Conservation (phyloP, 2,888 invertebrate species). For the Caenorhabditis macrosperma region DNA sequence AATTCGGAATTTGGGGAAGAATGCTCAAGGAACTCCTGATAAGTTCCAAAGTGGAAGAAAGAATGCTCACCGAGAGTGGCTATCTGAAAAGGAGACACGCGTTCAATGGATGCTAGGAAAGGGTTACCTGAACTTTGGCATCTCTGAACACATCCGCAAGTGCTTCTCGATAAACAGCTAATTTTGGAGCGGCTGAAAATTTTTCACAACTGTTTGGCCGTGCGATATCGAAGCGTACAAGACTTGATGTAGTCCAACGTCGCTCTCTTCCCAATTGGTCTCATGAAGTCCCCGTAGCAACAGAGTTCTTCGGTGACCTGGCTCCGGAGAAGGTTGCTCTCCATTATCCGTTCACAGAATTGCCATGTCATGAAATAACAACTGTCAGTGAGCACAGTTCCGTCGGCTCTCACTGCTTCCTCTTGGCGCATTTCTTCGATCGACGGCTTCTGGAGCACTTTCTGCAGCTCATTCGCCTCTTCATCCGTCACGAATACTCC, state of each 20-base stretch:
- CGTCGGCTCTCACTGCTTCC: conserved; percentile 72
- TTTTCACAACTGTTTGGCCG: neutral
- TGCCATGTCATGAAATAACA: conserved; percentile 64
- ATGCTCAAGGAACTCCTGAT: conserved; percentile 54
- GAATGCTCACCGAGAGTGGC: conserved; percentile 49
- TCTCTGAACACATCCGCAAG: conserved; percentile 2
- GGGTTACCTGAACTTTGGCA: conserved; percentile 15
- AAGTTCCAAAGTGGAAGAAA: conserved; percentile 69
- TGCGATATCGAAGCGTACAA: no score
- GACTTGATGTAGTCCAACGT: conserved; percentile 78
- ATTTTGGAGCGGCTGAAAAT: conserved; percentile 62
- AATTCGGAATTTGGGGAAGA: conserved; percentile 32
- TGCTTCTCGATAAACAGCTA: conserved; percentile 4
- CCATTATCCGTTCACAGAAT: conserved; percentile 47
- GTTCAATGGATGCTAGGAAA: neutral
- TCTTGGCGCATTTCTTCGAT: conserved; percentile 78
- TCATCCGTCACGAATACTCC: conserved; percentile 67
- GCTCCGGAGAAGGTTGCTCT: conserved; percentile 64
- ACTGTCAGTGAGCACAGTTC: conserved; percentile 62
- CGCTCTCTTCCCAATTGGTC: conserved; percentile 80
- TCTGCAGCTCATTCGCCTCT: conserved; percentile 29
- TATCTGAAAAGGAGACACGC: conserved; percentile 35
- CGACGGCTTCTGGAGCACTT: conserved; percentile 81
- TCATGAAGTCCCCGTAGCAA: conserved; percentile 82
- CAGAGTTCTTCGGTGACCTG: conserved; percentile 81